phyloP scores from a whole-genome alignment of 2,888 invertebrate genomes.

The Yponomeuta evonymella region DNA sequence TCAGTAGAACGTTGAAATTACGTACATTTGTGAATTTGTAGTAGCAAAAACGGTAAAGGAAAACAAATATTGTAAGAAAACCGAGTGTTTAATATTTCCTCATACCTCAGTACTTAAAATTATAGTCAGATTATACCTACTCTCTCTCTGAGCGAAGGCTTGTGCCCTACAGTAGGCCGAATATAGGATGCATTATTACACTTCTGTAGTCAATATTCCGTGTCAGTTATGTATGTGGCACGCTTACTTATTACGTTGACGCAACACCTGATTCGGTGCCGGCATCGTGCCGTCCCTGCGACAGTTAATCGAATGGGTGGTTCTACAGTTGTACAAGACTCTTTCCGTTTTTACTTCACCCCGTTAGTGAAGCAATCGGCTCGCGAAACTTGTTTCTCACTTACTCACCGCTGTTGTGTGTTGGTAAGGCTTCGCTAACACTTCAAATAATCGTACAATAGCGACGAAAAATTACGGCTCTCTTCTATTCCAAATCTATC shows the following conservation, averaged over 20 bases:
- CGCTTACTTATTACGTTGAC: conserved; percentile 21
- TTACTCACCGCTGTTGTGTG: background rate
- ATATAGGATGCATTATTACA: background rate
- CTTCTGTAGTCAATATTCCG: background rate
- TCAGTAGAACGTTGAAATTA: too few species aligned
- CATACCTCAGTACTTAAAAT: too few species aligned
- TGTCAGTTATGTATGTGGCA: conserved; percentile 45
- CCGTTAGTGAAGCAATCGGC: background rate
- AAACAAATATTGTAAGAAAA: too few species aligned
- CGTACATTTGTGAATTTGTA: too few species aligned
- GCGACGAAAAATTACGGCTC: too few species aligned
- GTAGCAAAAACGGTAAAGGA: too few species aligned
- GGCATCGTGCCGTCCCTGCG: background rate
- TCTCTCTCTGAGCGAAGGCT: too few species aligned
- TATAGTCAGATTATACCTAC: too few species aligned
- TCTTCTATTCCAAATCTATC: too few species aligned
- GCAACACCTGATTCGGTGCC: conserved; percentile 7
- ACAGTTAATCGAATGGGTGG: background rate
- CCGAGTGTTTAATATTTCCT: too few species aligned
- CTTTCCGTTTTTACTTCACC: conserved; percentile 5
- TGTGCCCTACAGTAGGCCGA: background rate
- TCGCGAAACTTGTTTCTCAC: background rate
- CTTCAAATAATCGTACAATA: background rate
- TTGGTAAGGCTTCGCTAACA: background rate
- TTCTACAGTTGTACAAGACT: background rate